Conservation (phyloP, 2,888 invertebrate species). For the Sthenelais limicola region DNA sequence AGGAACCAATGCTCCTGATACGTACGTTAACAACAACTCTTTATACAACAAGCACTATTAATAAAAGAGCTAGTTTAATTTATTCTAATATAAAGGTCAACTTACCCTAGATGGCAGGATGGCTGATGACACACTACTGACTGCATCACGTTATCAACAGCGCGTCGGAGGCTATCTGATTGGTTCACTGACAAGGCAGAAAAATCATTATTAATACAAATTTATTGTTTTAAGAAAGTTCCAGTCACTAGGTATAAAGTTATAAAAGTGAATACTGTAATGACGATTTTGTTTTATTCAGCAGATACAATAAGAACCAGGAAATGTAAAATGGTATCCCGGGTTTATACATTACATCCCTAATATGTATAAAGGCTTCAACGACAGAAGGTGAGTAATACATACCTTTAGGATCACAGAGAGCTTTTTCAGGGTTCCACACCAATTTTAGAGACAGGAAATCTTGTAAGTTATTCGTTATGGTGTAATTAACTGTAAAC, state of each 20-base stretch:
- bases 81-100: too few relatives aligned
- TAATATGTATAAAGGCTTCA: too few relatives aligned
- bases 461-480: constrained; percentile 61
- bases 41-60: too few relatives aligned
- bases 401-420: constrained; percentile 39
- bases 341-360: too few relatives aligned
- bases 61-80: too few relatives aligned
- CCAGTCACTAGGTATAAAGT: neutral
- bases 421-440: constrained; percentile 56
- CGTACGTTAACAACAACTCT: too few relatives aligned
- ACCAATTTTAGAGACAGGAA: constrained; percentile 60
- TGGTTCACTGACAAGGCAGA: constrained; percentile 15
- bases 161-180: constrained; percentile 8
- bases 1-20: too few relatives aligned
- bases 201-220: constrained; percentile 3
- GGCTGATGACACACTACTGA: constrained; percentile 57
- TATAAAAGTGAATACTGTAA: neutral
- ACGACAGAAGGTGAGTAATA: too few relatives aligned
- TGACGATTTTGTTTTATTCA: too few relatives aligned
- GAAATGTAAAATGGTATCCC: too few relatives aligned
- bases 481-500: constrained; percentile 58
- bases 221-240: neutral
- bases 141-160: constrained; percentile 42
- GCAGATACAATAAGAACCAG: too few relatives aligned
- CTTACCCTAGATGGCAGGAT: constrained; percentile 53